Evolutionary conservation across 2,797 vertebrate genomes (phyloP).

Genomic region (Ceryle rudis): DNA sequence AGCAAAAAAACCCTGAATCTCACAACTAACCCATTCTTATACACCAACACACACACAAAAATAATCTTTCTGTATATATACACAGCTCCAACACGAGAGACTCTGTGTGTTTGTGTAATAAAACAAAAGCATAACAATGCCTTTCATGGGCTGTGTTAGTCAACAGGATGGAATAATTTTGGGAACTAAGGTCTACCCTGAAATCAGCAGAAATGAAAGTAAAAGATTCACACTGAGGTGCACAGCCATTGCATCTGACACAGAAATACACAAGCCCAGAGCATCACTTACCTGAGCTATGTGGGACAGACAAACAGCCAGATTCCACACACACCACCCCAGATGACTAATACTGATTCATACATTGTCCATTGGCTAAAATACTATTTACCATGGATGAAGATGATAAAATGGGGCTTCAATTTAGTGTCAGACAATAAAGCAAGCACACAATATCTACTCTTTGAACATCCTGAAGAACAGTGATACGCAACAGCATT

Average conservation of each 20-base stretch:
- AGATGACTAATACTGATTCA: background rate
- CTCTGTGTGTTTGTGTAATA: background rate
- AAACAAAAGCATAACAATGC: background rate
- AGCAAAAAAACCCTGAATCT: fast-evolving
- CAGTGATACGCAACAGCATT: background rate
- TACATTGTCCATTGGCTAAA: background rate
- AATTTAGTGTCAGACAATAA: background rate
- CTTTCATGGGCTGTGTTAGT: background rate
- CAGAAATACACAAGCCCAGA: background rate
- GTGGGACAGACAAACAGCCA: background rate
- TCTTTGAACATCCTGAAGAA: background rate
- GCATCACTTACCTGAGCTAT: background rate
- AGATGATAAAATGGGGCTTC: background rate
- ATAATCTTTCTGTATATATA: background rate
- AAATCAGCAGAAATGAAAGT: background rate
- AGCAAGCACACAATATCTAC: background rate
- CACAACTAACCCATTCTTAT: background rate
- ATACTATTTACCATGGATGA: background rate
- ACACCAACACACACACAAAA: background rate
- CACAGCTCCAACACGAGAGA: background rate
- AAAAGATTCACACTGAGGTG: background rate
- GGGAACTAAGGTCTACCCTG: background rate
- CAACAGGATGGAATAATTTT: background rate
- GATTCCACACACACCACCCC: background rate
- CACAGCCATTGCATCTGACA: fast-evolving